A percentile compares a stretch with the other conserved stretches of the same genome.
Evolutionary conservation across 2,113 vertebrate genomes (phyloP).

Genomic region (Speoplatyrhinus poulsoni): DNA sequence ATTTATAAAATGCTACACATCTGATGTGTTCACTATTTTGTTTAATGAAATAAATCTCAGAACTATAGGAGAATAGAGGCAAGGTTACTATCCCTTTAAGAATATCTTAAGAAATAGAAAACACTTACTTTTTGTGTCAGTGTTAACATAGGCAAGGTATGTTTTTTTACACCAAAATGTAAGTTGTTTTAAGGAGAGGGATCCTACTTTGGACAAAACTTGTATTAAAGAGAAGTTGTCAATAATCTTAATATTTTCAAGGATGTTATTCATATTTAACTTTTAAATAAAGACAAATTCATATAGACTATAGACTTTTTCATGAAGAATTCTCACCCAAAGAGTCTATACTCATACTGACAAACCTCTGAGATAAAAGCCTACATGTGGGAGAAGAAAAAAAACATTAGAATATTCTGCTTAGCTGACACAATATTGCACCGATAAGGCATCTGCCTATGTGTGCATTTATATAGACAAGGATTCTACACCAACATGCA

Average conservation of each 20-base stretch:
- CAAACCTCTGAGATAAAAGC: conserved; percentile 56
- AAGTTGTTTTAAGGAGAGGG: not conserved
- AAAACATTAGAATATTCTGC: conserved; percentile 66
- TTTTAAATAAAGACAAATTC: no score
- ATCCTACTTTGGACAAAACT: conserved; percentile 29
- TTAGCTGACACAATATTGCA: conserved; percentile 66
- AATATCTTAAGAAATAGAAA: not conserved
- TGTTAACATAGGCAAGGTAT: no score
- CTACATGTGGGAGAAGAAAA: conserved; percentile 66
- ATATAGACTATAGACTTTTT: no score
- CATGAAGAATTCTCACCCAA: conserved; percentile 12
- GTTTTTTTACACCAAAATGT: not conserved
- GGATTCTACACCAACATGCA: conserved; percentile 47
- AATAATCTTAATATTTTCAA: no score
- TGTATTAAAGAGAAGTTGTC: no score
- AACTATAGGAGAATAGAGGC: not conserved
- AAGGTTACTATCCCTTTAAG: not conserved
- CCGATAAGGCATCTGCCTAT: conserved; percentile 67
- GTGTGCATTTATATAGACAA: conserved; percentile 55
- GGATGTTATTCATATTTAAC: conserved; percentile 6
- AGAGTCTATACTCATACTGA: conserved; percentile 21
- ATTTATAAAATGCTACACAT: no score
- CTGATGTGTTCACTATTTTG: no score
- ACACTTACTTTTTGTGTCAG: no score
- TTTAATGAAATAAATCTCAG: no score